Percentiles rank a stretch among this genome's conserved stretches.
Evolutionary conservation across 92 coral and sea anemone genomes (phyloP).

Genomic region (Epizoanthus scotinus): DNA sequence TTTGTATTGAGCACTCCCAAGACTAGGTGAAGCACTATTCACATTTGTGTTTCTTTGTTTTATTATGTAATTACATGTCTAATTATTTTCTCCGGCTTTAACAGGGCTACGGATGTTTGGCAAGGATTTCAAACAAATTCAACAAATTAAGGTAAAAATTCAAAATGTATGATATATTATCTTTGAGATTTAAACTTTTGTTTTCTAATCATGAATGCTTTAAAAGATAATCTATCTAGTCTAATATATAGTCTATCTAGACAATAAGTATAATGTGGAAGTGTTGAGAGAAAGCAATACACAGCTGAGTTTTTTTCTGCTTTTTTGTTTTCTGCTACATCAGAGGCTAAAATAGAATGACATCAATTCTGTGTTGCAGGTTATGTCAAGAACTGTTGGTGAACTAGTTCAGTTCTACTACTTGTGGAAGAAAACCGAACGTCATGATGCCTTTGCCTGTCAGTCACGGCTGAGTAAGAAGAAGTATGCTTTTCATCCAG

Average conservation of each 20-base stretch:
- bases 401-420: slow-evolving; percentile 98
- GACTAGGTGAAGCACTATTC: too few species aligned
- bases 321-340: too few species aligned
- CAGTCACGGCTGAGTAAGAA: slow-evolving; percentile 92
- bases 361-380: slow-evolving; percentile 45
- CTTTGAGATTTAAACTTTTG: neutral
- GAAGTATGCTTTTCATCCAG: slow-evolving; percentile 98
- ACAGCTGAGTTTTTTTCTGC: too few species aligned
- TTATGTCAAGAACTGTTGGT: slow-evolving; percentile 85
- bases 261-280: too few species aligned
- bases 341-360: neutral
- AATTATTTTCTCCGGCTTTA: neutral
- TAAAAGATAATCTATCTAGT: too few species aligned
- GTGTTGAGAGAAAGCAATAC: too few species aligned
- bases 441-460: slow-evolving; percentile 98
- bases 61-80: neutral
- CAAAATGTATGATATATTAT: neutral
- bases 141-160: slow-evolving; percentile 80
- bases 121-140: slow-evolving; percentile 92
- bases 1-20: too few species aligned
- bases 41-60: too few species aligned
- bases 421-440: slow-evolving; percentile 96
- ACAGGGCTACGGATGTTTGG: slow-evolving; percentile 91
- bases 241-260: too few species aligned
- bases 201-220: neutral